Evolutionary conservation across 1,140 invertebrate genomes (phyloP).

Genomic region (Anthonomus grandis): DNA sequence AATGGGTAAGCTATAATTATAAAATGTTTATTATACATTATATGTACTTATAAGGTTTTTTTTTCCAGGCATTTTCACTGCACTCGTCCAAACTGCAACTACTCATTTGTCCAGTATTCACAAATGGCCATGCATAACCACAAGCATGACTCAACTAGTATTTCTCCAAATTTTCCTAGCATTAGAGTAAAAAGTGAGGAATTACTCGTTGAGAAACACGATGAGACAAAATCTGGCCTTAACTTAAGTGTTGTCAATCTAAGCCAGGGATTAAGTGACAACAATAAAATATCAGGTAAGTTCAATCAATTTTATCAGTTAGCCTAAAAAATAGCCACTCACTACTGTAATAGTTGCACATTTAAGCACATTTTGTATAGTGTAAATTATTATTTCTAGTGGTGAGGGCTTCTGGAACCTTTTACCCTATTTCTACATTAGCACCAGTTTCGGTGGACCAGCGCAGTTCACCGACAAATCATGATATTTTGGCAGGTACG

Average conservation of each 20-base stretch:
- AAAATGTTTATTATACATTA: not conserved
- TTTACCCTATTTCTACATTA: conserved; percentile 84
- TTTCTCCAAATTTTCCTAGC: conserved; percentile 22
- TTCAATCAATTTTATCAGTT: no score
- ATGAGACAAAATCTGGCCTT: conserved; percentile 4
- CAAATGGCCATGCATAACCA: conserved; percentile 73
- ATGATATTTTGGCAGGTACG: conserved; percentile 37
- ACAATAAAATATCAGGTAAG: conserved; percentile 45
- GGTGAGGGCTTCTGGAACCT: conserved; percentile 90
- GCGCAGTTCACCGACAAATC: conserved; percentile 37
- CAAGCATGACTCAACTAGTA: conserved; percentile 52
- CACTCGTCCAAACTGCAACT: conserved; percentile 67
- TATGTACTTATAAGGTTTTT: no score
- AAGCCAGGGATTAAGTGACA: conserved; percentile 25
- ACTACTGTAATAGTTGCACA: no score
- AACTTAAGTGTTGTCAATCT: conserved; percentile 41
- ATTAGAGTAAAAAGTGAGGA: conserved; percentile 33
- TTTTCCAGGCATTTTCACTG: conserved; percentile 71
- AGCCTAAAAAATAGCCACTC: not conserved
- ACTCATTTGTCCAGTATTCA: conserved; percentile 71
- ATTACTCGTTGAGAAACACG: conserved; percentile 21
- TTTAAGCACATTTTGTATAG: conserved; percentile 31
- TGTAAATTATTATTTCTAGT: conserved; percentile 65
- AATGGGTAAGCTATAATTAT: not conserved
- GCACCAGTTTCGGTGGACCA: conserved; percentile 39